Conservation (phyloP, 2,888 invertebrate species). For the Lordiphosa fenestrarum region DNA sequence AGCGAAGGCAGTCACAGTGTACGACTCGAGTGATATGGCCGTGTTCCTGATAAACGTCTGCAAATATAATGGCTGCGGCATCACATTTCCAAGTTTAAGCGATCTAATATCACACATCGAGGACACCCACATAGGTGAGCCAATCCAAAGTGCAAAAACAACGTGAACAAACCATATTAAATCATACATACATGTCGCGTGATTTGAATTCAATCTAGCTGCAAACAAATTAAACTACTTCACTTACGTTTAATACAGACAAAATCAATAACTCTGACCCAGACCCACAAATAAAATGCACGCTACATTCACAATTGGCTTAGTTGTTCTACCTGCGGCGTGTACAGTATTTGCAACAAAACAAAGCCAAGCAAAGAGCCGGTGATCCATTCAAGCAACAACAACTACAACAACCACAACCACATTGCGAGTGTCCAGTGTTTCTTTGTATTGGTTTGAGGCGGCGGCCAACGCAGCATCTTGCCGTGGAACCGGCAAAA, state of each 20-base stretch:
- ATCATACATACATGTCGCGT: slow-evolving; percentile 51
- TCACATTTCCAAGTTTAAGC: slow-evolving; percentile 89
- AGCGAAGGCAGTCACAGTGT: slow-evolving; percentile 74
- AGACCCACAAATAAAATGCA: slow-evolving; percentile 7
- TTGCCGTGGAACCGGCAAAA: slow-evolving; percentile 54
- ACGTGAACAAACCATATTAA: slow-evolving; percentile 1
- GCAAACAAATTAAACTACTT: slow-evolving; percentile 21
- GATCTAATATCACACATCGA: slow-evolving; percentile 94
- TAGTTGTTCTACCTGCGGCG: slow-evolving; percentile 52
- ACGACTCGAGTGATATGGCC: slow-evolving; percentile 84
- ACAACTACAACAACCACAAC: slow-evolving; percentile 43
- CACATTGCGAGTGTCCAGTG: slow-evolving; percentile 15
- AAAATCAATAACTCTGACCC: slow-evolving; percentile 33
- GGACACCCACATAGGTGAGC: slow-evolving; percentile 91
- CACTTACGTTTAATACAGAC: slow-evolving; percentile 13
- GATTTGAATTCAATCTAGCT: slow-evolving; percentile 44
- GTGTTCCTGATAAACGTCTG: slow-evolving; percentile 94
- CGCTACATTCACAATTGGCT: slow-evolving; percentile 51
- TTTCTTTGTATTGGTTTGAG: slow-evolving; percentile 21
- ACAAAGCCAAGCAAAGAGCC: slow-evolving; percentile 67
- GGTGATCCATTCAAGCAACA: slow-evolving; percentile 65
- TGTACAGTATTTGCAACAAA: slow-evolving; percentile 54
- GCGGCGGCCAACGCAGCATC: slow-evolving; percentile 65
- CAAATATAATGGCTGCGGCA: slow-evolving; percentile 92
- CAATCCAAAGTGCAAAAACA: slow-evolving; percentile 7